Evolutionary conservation across 2,888 invertebrate genomes (phyloP).

Genomic region (Drosophila kokeensis): DNA sequence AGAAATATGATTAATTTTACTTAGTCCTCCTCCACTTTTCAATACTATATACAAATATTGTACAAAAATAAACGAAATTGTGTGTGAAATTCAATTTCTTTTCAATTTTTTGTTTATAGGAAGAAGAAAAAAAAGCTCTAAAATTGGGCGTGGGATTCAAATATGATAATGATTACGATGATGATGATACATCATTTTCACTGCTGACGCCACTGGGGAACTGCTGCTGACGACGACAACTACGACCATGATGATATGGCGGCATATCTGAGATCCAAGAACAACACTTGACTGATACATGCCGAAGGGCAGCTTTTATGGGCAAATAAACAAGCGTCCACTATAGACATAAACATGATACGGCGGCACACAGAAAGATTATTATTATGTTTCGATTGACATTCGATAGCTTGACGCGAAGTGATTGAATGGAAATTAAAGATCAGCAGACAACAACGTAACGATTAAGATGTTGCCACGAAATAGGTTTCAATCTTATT

Average conservation of each 20-base stretch:
- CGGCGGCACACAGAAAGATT: constrained; percentile 8
- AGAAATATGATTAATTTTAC: not conserved
- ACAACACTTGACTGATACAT: constrained; percentile 48
- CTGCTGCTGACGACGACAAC: not conserved
- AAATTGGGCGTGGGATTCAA: constrained; percentile 60
- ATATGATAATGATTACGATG: constrained; percentile 2
- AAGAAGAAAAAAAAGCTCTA: constrained; percentile 46
- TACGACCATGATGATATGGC: constrained; percentile 21
- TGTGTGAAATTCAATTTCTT: constrained; percentile 65
- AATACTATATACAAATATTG: constrained; percentile 25
- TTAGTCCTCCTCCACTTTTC: not conserved
- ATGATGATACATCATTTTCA: constrained; percentile 69
- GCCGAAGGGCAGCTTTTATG: constrained; percentile 43
- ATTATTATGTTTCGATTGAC: constrained; percentile 29
- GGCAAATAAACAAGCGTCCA: constrained; percentile 46
- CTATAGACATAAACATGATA: constrained; percentile 33
- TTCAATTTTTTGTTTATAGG: constrained; percentile 63
- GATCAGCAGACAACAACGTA: constrained; percentile 12
- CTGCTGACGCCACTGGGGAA: constrained; percentile 65
- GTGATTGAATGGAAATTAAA: constrained; percentile 10
- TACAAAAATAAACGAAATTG: constrained; percentile 66
- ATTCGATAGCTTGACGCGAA: constrained; percentile 38
- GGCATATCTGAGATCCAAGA: constrained; percentile 27
- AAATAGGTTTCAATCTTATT: not conserved
- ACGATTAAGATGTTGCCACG: not conserved